Base-by-base conservation (phyloP, 2,797 vertebrate genomes). In the Micromesistius poutassou region DNA sequence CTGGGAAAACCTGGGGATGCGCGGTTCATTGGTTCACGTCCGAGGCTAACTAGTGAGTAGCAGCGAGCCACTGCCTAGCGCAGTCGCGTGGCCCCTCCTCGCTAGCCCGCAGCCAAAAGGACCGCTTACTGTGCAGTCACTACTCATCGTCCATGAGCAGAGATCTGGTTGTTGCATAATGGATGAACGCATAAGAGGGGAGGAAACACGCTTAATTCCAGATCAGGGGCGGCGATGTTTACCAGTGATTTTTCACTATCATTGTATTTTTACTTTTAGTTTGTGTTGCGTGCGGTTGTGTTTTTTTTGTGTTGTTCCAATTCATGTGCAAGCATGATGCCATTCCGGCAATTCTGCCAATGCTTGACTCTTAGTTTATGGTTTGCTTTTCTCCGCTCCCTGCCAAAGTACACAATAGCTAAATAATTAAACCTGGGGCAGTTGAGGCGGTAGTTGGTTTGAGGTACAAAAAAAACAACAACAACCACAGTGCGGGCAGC, bases 351-450 rank as follows among this genome's bases (percentile, higher is more conserved):
- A 87, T 87, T 91, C 90, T 85, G 83, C 90, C 35, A 7, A 62
- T 22, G 55, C 62, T 25, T 28, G 25, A 28, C n/a, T 68, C 13
- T 66, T 36, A 33, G 74, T 89, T 89, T 91, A 93, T 91, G 92
- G 92, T 93, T 92, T 91, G 91, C 88, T 87, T 82, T 81, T 86
- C 77, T 74, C 79, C 84, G 84, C 85, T 87, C 86, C 73, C 90
- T 87, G 90, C n/a, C 46, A 22, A 68, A 68, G n/a, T n/a, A 62
- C n/a, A 62, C 55, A 62, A n/a, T 9, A n/a, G 1, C 5, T 62
- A 62, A 62, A 62, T 62, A 25, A 62, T 62, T 62, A 1, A 62
- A 62, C 62, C 62, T 68, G 62, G 25, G 28, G 25, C 62, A 68
- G 62, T 28, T 12, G 62, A 28, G 25, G 62, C 10, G 22, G 55